Evolutionary conservation across 2,888 invertebrate species (phyloP).

Genomic region (Limnephilus marmoratus): DNA sequence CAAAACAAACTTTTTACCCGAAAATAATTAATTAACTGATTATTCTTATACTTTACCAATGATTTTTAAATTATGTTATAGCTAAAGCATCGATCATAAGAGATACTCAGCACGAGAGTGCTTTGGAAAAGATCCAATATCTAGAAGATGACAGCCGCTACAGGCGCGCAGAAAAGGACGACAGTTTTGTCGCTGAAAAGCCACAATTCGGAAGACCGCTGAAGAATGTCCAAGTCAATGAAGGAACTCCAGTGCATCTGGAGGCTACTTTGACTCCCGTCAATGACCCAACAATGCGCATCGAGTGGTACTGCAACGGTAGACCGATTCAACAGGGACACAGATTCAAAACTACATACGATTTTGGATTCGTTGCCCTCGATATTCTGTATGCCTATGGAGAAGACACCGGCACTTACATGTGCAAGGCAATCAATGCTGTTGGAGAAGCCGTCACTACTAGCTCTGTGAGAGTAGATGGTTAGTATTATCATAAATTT

Average conservation of each 20-base stretch:
- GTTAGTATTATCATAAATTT: conserved; percentile 73
- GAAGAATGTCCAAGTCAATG: conserved; percentile 90
- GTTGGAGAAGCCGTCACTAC: conserved; percentile 97
- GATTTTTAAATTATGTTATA: conserved; percentile 70
- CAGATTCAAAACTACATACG: conserved; percentile 96
- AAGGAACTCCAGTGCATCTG: conserved; percentile 92
- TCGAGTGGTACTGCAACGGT: conserved; percentile 99
- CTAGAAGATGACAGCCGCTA: conserved; percentile 91
- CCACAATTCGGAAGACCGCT: conserved; percentile 94
- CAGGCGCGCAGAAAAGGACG: conserved; percentile 84
- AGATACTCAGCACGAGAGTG: conserved; percentile 95
- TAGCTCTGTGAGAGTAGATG: conserved; percentile 91
- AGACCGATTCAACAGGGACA: conserved; percentile 95
- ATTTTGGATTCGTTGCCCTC: conserved; percentile 97
- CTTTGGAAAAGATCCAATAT: conserved; percentile 93
- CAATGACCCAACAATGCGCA: conserved; percentile 98
- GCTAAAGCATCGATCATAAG: conserved; percentile 90
- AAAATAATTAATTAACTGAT: conserved; percentile 29
- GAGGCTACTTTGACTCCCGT: conserved; percentile 97
- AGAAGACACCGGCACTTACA: conserved; percentile 97
- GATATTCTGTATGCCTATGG: conserved; percentile 98
- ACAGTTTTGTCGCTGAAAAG: conserved; percentile 87
- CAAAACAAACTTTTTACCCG: background rate
- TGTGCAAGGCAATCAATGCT: conserved; percentile 96
- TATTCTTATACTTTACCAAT: background rate